Evolutionary conservation across 2,113 vertebrate species (phyloP), one percentile per base, ranked within the genome.

Genomic region (Dasyurus viverrinus): DNA sequence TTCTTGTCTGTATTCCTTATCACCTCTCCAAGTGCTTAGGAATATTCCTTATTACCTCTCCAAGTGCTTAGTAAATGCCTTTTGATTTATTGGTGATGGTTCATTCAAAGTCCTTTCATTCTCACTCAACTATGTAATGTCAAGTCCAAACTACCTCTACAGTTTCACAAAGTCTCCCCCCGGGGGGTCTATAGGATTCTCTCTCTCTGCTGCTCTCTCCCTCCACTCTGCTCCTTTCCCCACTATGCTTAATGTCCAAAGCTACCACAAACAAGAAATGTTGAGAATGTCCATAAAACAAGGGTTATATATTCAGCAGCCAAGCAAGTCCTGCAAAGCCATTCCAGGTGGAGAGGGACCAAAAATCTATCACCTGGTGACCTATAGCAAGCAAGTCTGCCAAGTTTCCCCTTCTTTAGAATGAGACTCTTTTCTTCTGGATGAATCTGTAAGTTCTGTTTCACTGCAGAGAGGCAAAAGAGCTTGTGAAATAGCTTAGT

Each of bases 391-490:
- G 93, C 48, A 97, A 95, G 53, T 36, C 91, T 90, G 91, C 68
- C 94, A 89, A 94, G 19, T 53, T 95, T 55, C 91, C 68, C 92
- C 93, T 84, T 90, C 46, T 93, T 98, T 96, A 89, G 68, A 91
- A 46, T 54, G 95, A 97, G 93, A 90, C 9, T 0, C 0, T 91
- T 53, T 96, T 89, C 84, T 91, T 90, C 42, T 90, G 8, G 23
- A 95, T 91, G 84, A 23, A 91, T 97, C 97, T 97, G 91, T 93
- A 94, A 92, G 84, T 26, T 91, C 30, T 89, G 47, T 93, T 96
- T 92, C 90, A 54, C 12, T 48, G 84, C 55, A 23, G 53, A 93
- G 48, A 76, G 26, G 16, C 92, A 42, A 76, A 95, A 22, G 92
- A 89, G 47, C 8, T 14, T 89, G 53, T 42, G 48, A 50, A 48